Percentiles rank a stretch among this genome's conserved stretches.
These are phyloP conservation scores for Anoura caudifer DNA, from an alignment of 2,113 vertebrate genomes.

Conservation along the genomic window DNA sequence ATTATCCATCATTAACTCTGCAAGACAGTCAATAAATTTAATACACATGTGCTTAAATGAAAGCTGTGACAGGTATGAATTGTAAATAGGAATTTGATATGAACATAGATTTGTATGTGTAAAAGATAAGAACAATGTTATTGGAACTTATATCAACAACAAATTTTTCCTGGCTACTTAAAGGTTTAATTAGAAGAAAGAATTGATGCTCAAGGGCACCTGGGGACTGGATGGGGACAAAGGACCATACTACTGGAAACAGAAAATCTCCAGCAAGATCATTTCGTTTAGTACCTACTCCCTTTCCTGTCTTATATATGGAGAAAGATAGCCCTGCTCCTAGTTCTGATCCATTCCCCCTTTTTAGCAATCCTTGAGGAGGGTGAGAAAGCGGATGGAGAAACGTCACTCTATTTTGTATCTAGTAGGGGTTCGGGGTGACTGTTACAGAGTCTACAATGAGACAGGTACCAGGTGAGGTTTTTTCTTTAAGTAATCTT, in stretches of 20 bases:
- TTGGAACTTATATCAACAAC: constrained; percentile 12
- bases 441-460: not conserved
- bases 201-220: not conserved
- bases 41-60: constrained; percentile 51
- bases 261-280: not conserved
- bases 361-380: not conserved
- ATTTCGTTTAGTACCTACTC: not conserved
- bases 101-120: constrained; percentile 53
- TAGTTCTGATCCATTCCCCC: rapidly evolving
- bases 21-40: constrained; percentile 64
- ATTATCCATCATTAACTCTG: constrained; percentile 60
- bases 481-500: not conserved
- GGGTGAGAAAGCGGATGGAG: not conserved
- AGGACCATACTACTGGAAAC: not conserved
- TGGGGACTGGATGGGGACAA: not conserved
- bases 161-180: not conserved
- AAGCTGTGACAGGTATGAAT: constrained; percentile 56
- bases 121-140: constrained; percentile 41
- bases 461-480: not conserved
- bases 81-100: constrained; percentile 57
- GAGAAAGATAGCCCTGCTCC: not conserved
- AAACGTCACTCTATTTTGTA: not conserved
- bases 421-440: not conserved
- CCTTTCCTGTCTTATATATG: not conserved
- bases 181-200: constrained; percentile 23